These are phyloP conservation scores for Bradypus variegatus DNA, from an alignment of 2,797 vertebrate species.

Conservation along the genomic window DNA sequence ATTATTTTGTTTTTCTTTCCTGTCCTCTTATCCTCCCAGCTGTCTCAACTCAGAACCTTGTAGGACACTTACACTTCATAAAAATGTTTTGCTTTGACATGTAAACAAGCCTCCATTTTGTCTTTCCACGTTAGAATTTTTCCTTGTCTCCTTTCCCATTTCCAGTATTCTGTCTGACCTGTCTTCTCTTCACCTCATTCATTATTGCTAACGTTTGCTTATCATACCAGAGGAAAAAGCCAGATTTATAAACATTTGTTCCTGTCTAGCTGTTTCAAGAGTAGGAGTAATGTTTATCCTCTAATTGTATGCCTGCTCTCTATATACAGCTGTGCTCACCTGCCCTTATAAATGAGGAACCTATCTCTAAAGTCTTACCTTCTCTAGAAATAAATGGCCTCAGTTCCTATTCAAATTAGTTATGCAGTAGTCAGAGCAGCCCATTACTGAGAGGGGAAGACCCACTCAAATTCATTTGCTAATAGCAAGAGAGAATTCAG, in stretches of 20 bases:
- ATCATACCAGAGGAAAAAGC: constrained; percentile 41
- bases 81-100: constrained; percentile 56
- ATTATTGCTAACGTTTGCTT: constrained; percentile 49
- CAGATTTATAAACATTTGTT: constrained; percentile 63
- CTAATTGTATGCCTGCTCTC: neutral
- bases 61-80: constrained; percentile 44
- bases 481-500: constrained; percentile 42
- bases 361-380: constrained; percentile 50
- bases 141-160: neutral
- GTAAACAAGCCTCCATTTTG: constrained; percentile 49
- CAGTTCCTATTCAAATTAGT: constrained; percentile 7
- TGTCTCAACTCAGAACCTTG: constrained; percentile 4
- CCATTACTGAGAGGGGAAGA: neutral
- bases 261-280: constrained; percentile 55
- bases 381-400: constrained; percentile 33
- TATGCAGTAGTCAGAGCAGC: neutral
- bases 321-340: constrained; percentile 42
- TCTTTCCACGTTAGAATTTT: constrained; percentile 43
- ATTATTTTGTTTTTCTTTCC: neutral
- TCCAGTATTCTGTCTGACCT: constrained; percentile 4
- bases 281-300: constrained; percentile 55
- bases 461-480: constrained; percentile 39
- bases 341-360: constrained; percentile 46
- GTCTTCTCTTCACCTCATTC: constrained; percentile 18
- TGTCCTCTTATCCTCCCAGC: constrained; percentile 11